These are phyloP conservation scores for Sicus ferrugineus DNA, from an alignment of 2,888 invertebrate genomes.

Conservation along the genomic window DNA sequence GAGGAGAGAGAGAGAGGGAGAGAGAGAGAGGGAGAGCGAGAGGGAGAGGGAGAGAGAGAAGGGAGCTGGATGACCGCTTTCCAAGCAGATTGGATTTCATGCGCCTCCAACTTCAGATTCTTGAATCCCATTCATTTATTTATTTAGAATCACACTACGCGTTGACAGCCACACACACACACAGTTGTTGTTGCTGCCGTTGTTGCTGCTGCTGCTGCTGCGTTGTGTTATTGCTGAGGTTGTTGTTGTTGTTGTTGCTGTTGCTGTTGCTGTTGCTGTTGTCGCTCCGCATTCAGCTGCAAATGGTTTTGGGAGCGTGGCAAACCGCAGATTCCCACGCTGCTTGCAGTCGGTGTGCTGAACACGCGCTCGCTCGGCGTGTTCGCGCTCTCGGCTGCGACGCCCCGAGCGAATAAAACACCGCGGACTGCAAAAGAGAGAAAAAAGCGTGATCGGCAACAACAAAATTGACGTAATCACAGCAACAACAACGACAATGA, in stretches of 20 bases:
- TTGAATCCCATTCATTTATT: slow-evolving; percentile 8
- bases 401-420: slow-evolving; percentile 13
- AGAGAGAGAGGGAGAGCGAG: neutral
- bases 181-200: slow-evolving; percentile 34
- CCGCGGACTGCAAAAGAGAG: neutral
- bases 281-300: slow-evolving; percentile 42
- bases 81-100: slow-evolving; percentile 28
- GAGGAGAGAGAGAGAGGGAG: neutral
- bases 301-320: slow-evolving; percentile 56
- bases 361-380: slow-evolving; percentile 49
- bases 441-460: neutral
- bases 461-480: neutral
- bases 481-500: slow-evolving; percentile 7
- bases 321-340: slow-evolving; percentile 54
- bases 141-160: slow-evolving; percentile 32
- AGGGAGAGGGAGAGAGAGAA: neutral
- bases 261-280: slow-evolving; percentile 39
- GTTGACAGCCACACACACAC: slow-evolving; percentile 38
- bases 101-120: slow-evolving; percentile 20
- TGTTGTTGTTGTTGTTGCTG: slow-evolving; percentile 37
- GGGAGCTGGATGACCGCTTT: neutral
- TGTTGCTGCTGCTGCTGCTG: slow-evolving; percentile 37
- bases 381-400: slow-evolving; percentile 34
- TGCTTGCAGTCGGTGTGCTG: slow-evolving; percentile 40
- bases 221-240: slow-evolving; percentile 23